Base-by-base conservation (phyloP, 2,113 vertebrate species). In the Polypterus bichir region DNA sequence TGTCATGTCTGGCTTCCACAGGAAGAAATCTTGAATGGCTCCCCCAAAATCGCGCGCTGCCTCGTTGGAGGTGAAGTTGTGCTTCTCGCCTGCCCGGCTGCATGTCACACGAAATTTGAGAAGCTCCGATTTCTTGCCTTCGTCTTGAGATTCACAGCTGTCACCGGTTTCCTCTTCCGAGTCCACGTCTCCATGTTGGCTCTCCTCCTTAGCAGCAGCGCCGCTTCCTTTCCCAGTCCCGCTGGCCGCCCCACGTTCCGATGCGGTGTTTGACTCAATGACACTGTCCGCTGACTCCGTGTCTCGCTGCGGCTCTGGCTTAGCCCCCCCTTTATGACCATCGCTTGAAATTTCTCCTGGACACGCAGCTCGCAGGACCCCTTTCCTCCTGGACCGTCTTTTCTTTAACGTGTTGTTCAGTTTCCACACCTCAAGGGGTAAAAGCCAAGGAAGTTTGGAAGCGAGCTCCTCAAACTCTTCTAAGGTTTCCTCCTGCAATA, bases 1-100 rank as follows among this genome's bases (percentile, higher is more conserved):
- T 1, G 94, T 99, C 95, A 99, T 98, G 64, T 99, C 93, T 44
- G 96, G 91, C 69, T 99, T 99, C 96, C 96, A 99, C 70, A 89
- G 89, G 74, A 97, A 99, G 64, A 89, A 80, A 47, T 97, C 95
- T 60, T 99, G 95, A 51, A 99, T 86, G 0, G 92, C 91, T 9
- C 96, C 96, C 0, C 96, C 96, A 64, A 99, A 98, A 73, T 97
- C 93, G 65, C 96, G 86, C 0, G 96, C 96, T 0, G 92, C 96
- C 62, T 99, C 95, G 3, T 93, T 97, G 0, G 95, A 98, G 0
- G 93, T 89, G 70, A 99, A 98, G 68, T 83, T 91, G 70, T 99
- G 96, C 62, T 89, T 93, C 60, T 97, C 95, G 1, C 96, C 95
- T 0, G 91, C 94, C 68, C 96, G 79, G 69, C 82, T 99, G 77